Conservation (phyloP, 2,797 vertebrate species). For the Enteromius anoplus region DNA sequence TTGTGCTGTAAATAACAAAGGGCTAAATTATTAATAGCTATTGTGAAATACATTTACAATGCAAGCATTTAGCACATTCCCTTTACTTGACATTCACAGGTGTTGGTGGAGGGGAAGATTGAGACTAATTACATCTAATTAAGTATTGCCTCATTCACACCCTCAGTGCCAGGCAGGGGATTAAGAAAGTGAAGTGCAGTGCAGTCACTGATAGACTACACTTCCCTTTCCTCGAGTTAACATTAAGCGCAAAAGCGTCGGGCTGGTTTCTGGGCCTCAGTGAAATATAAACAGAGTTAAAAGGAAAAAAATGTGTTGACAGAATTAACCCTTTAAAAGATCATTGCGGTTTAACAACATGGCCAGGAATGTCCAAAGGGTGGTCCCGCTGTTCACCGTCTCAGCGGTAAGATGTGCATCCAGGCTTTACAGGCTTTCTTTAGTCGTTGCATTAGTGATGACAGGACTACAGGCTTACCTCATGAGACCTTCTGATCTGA, state of each 20-base stretch:
- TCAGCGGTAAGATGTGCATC: constrained; percentile 49
- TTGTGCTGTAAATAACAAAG: constrained; percentile 31
- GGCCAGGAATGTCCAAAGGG: constrained; percentile 54
- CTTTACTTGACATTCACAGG: constrained; percentile 48
- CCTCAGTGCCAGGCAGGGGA: constrained; percentile 45
- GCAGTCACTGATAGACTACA: constrained; percentile 18
- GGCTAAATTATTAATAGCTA: constrained; percentile 40
- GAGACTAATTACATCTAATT: constrained; percentile 57
- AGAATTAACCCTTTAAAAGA: constrained; percentile 59
- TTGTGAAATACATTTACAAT: constrained; percentile 20
- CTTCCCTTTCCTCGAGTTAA: not conserved
- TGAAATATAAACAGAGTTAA: constrained; percentile 62
- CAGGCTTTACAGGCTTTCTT: constrained; percentile 57
- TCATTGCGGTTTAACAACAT: constrained; percentile 60
- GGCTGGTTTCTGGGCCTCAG: constrained; percentile 48
- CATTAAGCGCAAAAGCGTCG: constrained; percentile 22
- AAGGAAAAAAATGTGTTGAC: constrained; percentile 51
- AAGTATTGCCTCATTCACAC: constrained; percentile 54
- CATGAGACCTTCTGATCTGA: constrained; percentile 64
- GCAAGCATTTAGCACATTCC: constrained; percentile 14
- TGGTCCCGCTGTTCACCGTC: constrained; percentile 46
- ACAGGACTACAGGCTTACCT: constrained; percentile 49
- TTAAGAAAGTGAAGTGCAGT: constrained; percentile 14
- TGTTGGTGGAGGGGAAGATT: constrained; percentile 43
- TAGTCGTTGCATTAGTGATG: constrained; percentile 48